Percentiles rank a stretch among this genome's conserved stretches.
Evolutionary conservation across 2,113 vertebrate genomes (phyloP).

Genomic region (Malurus melanocephalus): DNA sequence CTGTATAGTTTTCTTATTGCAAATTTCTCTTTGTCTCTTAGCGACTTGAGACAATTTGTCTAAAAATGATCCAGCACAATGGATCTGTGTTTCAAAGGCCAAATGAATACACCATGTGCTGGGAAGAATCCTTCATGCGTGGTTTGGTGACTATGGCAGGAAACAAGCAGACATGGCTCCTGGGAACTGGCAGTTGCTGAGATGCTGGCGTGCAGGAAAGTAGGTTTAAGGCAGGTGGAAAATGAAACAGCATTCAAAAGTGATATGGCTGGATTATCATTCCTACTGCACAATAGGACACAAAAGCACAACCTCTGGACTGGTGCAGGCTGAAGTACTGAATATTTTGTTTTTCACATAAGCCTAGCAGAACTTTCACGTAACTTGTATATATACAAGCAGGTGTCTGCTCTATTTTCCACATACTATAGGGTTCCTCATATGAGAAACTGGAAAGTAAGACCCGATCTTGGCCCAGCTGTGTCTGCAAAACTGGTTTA

Average conservation of each 20-base stretch:
- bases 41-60: background rate
- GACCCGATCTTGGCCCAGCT: background rate
- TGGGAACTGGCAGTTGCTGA: background rate
- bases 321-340: background rate
- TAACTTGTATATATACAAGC: background rate
- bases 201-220: background rate
- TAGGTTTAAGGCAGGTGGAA: conserved; percentile 34
- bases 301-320: background rate
- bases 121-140: background rate
- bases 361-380: background rate
- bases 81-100: background rate
- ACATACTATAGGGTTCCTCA: background rate
- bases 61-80: background rate
- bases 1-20: background rate
- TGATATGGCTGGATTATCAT: background rate
- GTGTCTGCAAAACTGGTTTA: background rate
- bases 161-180: background rate
- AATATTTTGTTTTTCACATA: conserved; percentile 2
- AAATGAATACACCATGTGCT: background rate
- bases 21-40: background rate
- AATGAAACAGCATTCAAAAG: background rate
- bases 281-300: background rate
- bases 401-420: background rate
- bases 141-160: conserved; percentile 30
- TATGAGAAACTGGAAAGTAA: background rate